Base-by-base conservation (phyloP, 2,797 vertebrate species). In the Prionace glauca region DNA sequence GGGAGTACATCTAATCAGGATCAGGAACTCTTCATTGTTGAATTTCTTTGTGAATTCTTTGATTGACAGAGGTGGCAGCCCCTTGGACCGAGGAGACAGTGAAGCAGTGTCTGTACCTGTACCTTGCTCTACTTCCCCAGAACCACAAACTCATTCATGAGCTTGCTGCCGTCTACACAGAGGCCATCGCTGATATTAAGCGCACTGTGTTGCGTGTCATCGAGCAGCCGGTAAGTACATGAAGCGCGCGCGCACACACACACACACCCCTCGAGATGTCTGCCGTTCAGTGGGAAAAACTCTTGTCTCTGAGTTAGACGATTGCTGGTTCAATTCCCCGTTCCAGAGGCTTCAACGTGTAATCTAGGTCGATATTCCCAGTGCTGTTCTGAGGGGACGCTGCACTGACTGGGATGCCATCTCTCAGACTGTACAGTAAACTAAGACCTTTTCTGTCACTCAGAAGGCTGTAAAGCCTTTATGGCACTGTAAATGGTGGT, bases 161-260 rank as follows among this genome's bases (percentile, higher is more conserved):
- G 96, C 97, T 99, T 96, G 99, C 99, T 0, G 98, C 99, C 0
- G 99, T 99, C 96, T 99, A 99, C 97, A 99, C 99, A 0, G 99
- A 99, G 97, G 99, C 99, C 97, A 99, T 99, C 0, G 98, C 99
- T 0, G 99, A 99, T 98, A 99, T 99, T 97, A 99, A 99, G 95
- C 98, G 99, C 95, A 99, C 98, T 0, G 98, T 99, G 60, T 98
- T 99, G 1, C 96, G 99, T 3, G 99, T 99, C 94, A 99, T 99
- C 7, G 99, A 99, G 96, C 99, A 98, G 96, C 99, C 99, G 62
- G 99, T 99, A 26, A 26, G 71, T 20, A 36, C 1, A 2, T 14
- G 86, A 81, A 41, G 41, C 41, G 41, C 41, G n/a, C 41, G 0
- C 45, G 1, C 45, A 2, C 45, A 2, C 45, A 2, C 45, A 2